phyloP scores from a whole-genome alignment of 2,888 invertebrate genomes.

The Lycaena phlaeas region DNA sequence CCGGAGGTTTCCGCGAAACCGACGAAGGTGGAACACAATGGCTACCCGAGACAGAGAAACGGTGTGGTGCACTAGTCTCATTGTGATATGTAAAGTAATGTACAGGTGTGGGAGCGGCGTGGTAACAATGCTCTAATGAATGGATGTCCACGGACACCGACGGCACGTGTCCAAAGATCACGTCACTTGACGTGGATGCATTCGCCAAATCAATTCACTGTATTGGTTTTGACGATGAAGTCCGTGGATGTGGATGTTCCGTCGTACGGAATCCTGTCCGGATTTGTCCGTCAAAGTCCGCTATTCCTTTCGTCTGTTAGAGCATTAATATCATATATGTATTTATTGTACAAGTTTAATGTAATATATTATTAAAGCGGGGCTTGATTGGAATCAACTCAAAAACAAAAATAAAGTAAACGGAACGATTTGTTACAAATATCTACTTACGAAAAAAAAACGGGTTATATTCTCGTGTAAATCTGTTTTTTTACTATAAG shows the following conservation, averaged over 20 bases:
- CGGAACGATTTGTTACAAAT: too few relatives aligned
- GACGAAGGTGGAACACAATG: slow-evolving; percentile 37
- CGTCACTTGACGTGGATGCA: too few relatives aligned
- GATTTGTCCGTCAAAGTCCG: background rate
- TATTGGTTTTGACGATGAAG: too few relatives aligned
- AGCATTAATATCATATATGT: slow-evolving; percentile 2
- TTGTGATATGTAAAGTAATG: slow-evolving; percentile 48
- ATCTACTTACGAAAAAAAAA: too few relatives aligned
- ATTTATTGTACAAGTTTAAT: slow-evolving; percentile 7
- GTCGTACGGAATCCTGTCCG: too few relatives aligned
- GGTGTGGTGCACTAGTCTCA: slow-evolving; percentile 55
- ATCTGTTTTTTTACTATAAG: too few relatives aligned
- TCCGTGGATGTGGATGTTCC: too few relatives aligned
- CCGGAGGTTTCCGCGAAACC: slow-evolving; percentile 28
- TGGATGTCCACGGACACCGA: too few relatives aligned
- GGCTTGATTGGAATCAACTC: slow-evolving; percentile 4
- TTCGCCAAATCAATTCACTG: too few relatives aligned
- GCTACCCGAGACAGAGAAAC: slow-evolving; percentile 58
- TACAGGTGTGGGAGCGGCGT: slow-evolving; percentile 44
- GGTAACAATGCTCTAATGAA: slow-evolving; percentile 13
- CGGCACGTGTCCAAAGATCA: too few relatives aligned
- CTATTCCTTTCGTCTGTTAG: background rate
- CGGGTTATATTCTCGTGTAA: too few relatives aligned
- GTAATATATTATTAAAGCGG: slow-evolving; percentile 2
- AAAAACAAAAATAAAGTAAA: slow-evolving; percentile 1